Conservation (phyloP, 2,797 vertebrate genomes). For the Lutjanus campechanus region DNA sequence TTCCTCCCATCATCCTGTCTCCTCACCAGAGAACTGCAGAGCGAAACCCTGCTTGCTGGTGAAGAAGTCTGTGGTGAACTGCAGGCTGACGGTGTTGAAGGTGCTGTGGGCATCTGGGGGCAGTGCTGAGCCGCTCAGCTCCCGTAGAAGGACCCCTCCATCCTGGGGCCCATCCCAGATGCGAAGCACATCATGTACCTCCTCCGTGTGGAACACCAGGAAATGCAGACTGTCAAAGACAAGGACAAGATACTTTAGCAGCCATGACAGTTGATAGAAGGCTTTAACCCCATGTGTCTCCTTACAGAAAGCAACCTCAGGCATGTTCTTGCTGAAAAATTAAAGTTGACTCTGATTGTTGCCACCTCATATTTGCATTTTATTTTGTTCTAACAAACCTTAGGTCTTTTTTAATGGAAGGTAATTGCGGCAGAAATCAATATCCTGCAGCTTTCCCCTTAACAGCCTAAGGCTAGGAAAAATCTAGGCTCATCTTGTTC, state of each 20-base stretch:
- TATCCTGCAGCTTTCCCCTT: constrained; percentile 15
- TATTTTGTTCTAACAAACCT: background rate
- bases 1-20: background rate
- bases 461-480: constrained; percentile 17
- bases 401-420: background rate
- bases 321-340: background rate
- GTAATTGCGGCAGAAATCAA: background rate
- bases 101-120: constrained; percentile 95
- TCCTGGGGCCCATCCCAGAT: constrained; percentile 98
- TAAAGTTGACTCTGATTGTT: background rate
- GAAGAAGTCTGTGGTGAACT: constrained; percentile 99
- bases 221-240: constrained; percentile 90
- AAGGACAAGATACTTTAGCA: constrained; percentile 28
- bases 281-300: background rate
- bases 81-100: constrained; percentile 93
- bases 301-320: constrained; percentile 4
- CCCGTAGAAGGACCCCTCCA: constrained; percentile 93
- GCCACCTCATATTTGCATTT: background rate
- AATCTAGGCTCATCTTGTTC: background rate
- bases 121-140: constrained; percentile 91
- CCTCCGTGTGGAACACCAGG: constrained; percentile 97
- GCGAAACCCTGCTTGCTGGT: constrained; percentile 99
- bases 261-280: background rate
- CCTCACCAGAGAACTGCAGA: constrained; percentile 94
- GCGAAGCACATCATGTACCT: constrained; percentile 94